A percentile compares a stretch with the other conserved stretches of the same genome.
Conservation (phyloP, 2,797 vertebrate genomes). For the Allobates femoralis region DNA sequence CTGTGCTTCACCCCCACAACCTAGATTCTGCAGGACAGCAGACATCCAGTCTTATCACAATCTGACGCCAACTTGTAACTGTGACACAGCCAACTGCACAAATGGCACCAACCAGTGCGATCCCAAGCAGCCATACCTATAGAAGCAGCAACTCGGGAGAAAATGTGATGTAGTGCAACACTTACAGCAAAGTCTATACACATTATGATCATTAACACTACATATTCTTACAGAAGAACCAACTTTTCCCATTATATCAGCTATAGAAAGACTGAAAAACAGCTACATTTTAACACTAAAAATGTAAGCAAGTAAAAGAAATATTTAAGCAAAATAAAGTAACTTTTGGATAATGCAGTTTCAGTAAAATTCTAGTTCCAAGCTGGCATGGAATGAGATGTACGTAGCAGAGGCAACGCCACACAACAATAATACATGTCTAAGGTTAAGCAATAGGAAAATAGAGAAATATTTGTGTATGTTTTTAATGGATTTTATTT, state of each 20-base stretch:
- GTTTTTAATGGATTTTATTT: neutral
- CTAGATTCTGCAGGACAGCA: constrained; percentile 59
- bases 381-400: neutral
- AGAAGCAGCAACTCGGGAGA: neutral
- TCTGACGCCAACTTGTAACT: constrained; percentile 18
- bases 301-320: neutral
- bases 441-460: neutral
- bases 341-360: neutral
- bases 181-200: neutral
- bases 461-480: no score
- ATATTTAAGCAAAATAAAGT: neutral
- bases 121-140: neutral
- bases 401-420: neutral
- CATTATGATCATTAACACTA: neutral
- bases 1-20: constrained; percentile 60
- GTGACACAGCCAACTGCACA: constrained; percentile 25
- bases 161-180: no score
- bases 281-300: neutral
- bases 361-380: neutral
- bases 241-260: neutral
- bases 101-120: neutral
- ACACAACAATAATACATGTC: neutral
- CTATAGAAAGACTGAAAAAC: neutral
- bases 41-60: constrained; percentile 57
- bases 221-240: neutral